A percentile compares a stretch with the other conserved stretches of the same genome.
Evolutionary conservation across 2,113 vertebrate genomes (phyloP).

Genomic region (Xenus cinereus): DNA sequence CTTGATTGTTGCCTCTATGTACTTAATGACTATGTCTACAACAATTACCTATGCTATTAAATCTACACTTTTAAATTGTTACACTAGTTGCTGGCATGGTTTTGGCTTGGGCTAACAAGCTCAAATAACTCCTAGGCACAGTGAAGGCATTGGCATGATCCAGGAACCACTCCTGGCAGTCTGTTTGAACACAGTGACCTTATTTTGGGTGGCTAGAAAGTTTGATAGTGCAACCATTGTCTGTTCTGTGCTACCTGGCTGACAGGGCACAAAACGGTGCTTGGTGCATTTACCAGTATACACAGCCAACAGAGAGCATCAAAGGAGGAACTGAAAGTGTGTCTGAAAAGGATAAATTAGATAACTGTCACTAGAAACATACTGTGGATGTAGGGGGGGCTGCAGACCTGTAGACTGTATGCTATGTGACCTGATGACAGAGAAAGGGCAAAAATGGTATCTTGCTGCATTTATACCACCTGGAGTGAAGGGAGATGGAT

Average conservation of each 20-base stretch:
- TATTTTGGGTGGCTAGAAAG: neutral
- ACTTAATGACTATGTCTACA: neutral
- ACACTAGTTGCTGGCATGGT: neutral
- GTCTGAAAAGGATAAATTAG: neutral
- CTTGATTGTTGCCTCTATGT: neutral
- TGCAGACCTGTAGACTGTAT: neutral
- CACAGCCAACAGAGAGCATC: neutral
- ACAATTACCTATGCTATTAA: slow-evolving; percentile 28
- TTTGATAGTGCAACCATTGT: neutral
- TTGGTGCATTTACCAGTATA: neutral
- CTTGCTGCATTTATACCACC: neutral
- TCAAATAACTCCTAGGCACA: neutral
- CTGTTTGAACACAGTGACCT: neutral
- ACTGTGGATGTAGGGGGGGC: neutral
- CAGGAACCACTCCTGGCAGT: neutral
- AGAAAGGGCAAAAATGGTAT: neutral
- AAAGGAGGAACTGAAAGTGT: neutral
- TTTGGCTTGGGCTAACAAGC: neutral
- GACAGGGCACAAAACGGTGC: neutral
- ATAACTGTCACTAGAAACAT: neutral
- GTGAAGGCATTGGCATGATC: neutral
- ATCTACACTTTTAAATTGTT: slow-evolving; percentile 7
- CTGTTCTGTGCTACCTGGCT: neutral
- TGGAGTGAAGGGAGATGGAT: neutral
- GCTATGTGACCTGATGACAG: neutral